A percentile compares a stretch with the other conserved stretches of the same genome.
Evolutionary conservation across 2,797 vertebrate species (phyloP).

Genomic region (Perodicticus potto): DNA sequence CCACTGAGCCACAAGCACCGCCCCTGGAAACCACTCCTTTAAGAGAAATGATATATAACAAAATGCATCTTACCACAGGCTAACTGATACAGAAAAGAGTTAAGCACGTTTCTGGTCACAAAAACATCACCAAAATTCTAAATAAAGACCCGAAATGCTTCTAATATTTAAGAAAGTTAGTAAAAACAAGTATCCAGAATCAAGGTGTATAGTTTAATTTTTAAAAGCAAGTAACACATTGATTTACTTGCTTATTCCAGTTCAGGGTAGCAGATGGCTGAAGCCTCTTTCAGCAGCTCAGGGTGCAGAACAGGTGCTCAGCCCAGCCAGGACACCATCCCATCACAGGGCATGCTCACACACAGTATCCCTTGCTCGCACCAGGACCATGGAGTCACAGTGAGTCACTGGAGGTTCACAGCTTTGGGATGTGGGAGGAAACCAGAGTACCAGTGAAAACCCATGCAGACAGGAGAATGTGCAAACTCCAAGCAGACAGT

Average conservation of each 20-base stretch:
- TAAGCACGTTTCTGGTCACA: background rate
- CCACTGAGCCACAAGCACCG: no score
- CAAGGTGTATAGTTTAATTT: background rate
- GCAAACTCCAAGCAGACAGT: background rate
- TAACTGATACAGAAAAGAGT: background rate
- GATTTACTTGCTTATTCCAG: background rate
- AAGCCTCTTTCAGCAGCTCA: background rate
- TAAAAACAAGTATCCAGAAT: background rate
- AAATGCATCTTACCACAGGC: background rate
- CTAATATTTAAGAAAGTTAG: background rate
- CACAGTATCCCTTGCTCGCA: background rate
- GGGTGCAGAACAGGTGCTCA: background rate
- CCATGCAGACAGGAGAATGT: background rate
- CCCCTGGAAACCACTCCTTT: background rate
- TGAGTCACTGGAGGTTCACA: no score
- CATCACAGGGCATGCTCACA: fast-evolving
- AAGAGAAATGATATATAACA: background rate
- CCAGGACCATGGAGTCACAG: no score
- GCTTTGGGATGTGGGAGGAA: background rate
- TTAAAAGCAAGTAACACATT: background rate
- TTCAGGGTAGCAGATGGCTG: background rate
- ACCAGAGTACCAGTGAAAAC: background rate
- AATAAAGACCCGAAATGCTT: background rate
- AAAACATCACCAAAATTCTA: background rate
- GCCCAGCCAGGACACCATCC: background rate